Percentiles rank a stretch among this genome's conserved stretches.
These are phyloP conservation scores for Actinopyga echinites DNA, from an alignment of 53 echinoderm and acorn worm species.

Conservation along the genomic window DNA sequence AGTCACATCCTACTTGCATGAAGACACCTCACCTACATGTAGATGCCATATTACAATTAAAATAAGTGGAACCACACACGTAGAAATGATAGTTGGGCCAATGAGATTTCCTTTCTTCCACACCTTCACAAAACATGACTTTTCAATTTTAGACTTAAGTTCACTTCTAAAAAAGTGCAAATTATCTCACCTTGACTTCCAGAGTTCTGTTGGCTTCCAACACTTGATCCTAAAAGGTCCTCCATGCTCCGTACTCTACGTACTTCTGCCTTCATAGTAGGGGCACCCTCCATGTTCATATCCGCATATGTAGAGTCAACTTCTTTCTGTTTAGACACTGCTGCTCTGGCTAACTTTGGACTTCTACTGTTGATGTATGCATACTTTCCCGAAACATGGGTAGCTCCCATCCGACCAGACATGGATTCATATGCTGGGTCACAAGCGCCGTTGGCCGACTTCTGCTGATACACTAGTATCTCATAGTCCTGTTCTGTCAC, in stretches of 20 bases:
- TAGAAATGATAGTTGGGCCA: no score
- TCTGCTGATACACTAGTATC: neutral
- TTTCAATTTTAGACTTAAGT: no score
- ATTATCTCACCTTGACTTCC: no score
- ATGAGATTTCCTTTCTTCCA: no score
- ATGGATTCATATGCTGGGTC: conserved; percentile 17
- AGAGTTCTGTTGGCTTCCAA: neutral
- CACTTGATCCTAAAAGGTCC: conserved; percentile 5
- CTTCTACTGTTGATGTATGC: conserved; percentile 19
- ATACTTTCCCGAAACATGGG: neutral
- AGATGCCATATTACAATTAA: no score
- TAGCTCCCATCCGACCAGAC: neutral
- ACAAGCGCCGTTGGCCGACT: neutral
- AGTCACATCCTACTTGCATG: no score
- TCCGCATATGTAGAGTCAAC: neutral
- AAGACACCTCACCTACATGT: no score
- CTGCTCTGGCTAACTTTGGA: neutral
- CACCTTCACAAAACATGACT: no score
- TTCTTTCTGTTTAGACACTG: neutral
- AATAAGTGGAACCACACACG: no score
- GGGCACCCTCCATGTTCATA: neutral
- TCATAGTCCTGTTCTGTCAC: conserved; percentile 25
- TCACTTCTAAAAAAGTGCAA: no score
- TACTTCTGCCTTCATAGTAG: neutral
- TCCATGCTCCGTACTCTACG: conserved; percentile 29